A percentile compares a stretch with the other conserved stretches of the same genome.
phyloP scores from a whole-genome alignment of 1,140 invertebrate genomes.

The Drosophila elegans region DNA sequence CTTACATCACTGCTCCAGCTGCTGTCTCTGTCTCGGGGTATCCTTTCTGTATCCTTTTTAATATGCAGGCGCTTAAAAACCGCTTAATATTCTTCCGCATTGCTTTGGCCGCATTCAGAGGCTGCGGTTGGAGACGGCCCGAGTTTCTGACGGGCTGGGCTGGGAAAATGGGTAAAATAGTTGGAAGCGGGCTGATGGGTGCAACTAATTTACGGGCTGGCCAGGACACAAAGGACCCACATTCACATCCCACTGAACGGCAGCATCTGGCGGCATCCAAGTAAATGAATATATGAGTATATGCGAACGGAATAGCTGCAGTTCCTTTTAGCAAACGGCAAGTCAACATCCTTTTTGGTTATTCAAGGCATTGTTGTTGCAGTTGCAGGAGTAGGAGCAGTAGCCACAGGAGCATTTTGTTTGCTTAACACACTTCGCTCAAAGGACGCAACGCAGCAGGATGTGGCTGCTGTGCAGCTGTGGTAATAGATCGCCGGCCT shows the following conservation, averaged over 20 bases:
- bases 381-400: slow-evolving; percentile 3
- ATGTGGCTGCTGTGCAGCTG: slow-evolving; percentile 27
- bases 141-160: slow-evolving; percentile 40
- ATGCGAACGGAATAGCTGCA: slow-evolving; percentile 75
- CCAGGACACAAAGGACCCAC: slow-evolving; percentile 42
- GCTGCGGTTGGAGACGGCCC: slow-evolving; percentile 51
- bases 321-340: slow-evolving; percentile 76
- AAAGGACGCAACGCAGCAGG: slow-evolving; percentile 62
- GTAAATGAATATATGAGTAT: slow-evolving; percentile 82
- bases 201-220: slow-evolving; percentile 70
- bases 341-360: slow-evolving; percentile 82
- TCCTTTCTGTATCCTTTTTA: slow-evolving; percentile 58
- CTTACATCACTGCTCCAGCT: slow-evolving; percentile 17
- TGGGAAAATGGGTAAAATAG: not conserved
- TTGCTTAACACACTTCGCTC: slow-evolving; percentile 79
- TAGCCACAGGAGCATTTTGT: slow-evolving; percentile 39
- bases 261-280: slow-evolving; percentile 66
- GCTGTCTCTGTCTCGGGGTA: slow-evolving; percentile 9
- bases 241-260: slow-evolving; percentile 20
- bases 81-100: slow-evolving; percentile 82
- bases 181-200: slow-evolving; percentile 14
- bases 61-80: slow-evolving; percentile 79
- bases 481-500: slow-evolving; percentile 74
- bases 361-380: slow-evolving; percentile 56
- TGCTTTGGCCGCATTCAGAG: slow-evolving; percentile 79